Evolutionary conservation across 2,797 vertebrate genomes (phyloP).

Genomic region (Artibeus lituratus): DNA sequence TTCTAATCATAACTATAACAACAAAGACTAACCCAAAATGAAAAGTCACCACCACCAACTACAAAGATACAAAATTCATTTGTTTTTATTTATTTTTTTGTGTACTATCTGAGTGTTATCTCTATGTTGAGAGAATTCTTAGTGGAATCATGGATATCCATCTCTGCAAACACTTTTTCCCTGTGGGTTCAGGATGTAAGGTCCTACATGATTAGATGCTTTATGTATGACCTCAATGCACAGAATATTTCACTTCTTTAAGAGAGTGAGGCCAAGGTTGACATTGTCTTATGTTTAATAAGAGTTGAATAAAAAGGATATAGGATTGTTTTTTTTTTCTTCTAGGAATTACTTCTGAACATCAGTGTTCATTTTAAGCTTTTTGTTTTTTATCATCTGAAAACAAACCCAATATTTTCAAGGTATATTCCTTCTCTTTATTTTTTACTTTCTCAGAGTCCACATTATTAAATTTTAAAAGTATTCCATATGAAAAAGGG

Average conservation of each 20-base stretch:
- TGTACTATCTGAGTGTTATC: neutral
- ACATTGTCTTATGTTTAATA: constrained; percentile 14
- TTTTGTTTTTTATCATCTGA: constrained; percentile 51
- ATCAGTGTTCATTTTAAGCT: constrained; percentile 3
- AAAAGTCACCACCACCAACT: neutral
- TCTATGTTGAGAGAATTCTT: neutral
- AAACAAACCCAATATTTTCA: constrained; percentile 36
- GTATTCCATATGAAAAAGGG: neutral
- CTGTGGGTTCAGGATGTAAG: neutral
- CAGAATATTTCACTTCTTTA: neutral
- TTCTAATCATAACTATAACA: neutral
- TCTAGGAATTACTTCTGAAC: neutral
- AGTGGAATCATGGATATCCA: neutral
- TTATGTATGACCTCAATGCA: neutral
- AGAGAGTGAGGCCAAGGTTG: neutral
- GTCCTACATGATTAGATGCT: neutral
- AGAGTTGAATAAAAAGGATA: neutral
- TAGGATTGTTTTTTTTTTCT: neutral
- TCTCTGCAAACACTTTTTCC: neutral
- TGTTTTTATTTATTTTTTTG: constrained; percentile 6
- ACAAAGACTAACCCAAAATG: neutral
- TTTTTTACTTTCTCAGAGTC: constrained; percentile 6
- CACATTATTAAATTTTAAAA: constrained; percentile 8
- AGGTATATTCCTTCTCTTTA: neutral
- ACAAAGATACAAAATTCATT: neutral